Base-by-base conservation (phyloP, 92 coral and sea anemone species). In the Porites rus region DNA sequence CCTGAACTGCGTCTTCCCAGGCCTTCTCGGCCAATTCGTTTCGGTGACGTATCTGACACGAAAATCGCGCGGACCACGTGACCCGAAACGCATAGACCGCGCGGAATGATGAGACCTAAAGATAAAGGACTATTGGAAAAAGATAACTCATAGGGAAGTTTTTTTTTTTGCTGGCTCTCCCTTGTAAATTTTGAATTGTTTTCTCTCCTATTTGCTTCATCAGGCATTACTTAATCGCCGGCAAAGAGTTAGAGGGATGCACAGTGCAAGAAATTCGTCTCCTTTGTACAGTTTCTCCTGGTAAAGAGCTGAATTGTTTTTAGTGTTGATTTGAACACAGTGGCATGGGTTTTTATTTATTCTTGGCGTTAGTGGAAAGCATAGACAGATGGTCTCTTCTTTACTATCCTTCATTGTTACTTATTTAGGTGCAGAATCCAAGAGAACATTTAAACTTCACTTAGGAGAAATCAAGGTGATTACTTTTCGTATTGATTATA, bases 151-250 rank as follows among this genome's bases (percentile, higher is more conserved):
- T 56, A 56, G 61, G 46, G 46, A 38, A 38, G 46, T 38, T 38
- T 17, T 56, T 2, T n/a, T n/a, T 56, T 56, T 56, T 56, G 4
- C 13, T 10, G 0, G 13, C 11, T 10, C 17, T 10, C 61, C 61
- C 4, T 2, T 56, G 3, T 10, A 56, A 56, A 10, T 56, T 5
- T 56, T 56, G 9, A 28, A 7, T n/a, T 31, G 7, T 51, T 64
- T 3, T 21, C 60, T 16, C 17, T 65, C 14, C 21, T 51, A 3
- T 53, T 71, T 71, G 8, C 50, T 53, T 67, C 79, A 84, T 5
- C 86, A 96, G 99, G 79, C 79, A 95, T 77, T 97, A 97, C 85
- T 80, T 97, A 76, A 81, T 97, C 53, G 91, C 98, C 63, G 99
- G 91, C 1, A 94, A 94, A 53, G 94, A 97, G 38, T 94, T 97